Percentiles rank a stretch among this genome's conserved stretches.
Evolutionary conservation across 2,113 vertebrate genomes (phyloP).

Genomic region (human (Homo sapiens)): DNA sequence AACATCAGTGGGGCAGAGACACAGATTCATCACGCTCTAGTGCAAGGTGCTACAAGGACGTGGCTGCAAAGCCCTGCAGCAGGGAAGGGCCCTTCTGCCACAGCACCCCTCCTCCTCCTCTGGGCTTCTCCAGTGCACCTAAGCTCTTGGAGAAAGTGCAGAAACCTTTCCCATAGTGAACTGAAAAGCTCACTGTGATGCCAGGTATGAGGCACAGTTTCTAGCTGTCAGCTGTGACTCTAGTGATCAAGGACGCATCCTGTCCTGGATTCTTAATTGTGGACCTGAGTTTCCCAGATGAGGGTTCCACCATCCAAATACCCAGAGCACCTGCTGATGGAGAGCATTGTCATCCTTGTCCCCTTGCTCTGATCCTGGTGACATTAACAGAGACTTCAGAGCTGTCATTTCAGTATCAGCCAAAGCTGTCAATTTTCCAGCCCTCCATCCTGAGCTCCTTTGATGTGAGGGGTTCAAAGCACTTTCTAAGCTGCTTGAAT

Average conservation of each 20-base stretch:
- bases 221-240: neutral
- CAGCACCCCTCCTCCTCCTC: neutral
- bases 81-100: neutral
- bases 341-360: neutral
- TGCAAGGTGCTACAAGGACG: accelerated
- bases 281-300: neutral
- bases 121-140: accelerated
- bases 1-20: neutral
- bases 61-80: neutral
- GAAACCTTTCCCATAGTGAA: neutral
- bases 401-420: neutral
- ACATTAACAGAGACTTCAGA: neutral
- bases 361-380: neutral
- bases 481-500: neutral
- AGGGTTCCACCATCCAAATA: neutral
- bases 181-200: neutral
- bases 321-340: neutral
- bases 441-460: neutral
- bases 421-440: neutral
- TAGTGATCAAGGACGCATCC: no score
- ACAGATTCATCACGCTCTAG: accelerated
- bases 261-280: neutral
- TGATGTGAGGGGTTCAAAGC: neutral
- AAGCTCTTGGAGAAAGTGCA: neutral
- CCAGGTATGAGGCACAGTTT: neutral